These are phyloP conservation scores for Holacanthus passer DNA, from an alignment of 2,113 vertebrate genomes.

Conservation along the genomic window DNA sequence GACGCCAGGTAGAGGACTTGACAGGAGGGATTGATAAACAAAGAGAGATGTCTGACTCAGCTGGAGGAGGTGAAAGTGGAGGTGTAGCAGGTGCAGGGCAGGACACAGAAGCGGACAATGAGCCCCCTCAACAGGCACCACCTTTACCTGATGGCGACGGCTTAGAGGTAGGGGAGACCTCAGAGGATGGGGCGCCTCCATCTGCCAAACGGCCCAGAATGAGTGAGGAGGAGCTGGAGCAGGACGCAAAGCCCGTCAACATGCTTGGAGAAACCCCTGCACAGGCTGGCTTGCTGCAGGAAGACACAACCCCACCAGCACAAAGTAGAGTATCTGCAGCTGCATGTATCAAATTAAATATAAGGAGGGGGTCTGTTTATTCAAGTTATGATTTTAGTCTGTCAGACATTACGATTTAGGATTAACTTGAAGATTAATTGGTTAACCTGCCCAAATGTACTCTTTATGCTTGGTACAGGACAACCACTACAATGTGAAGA, in stretches of 20 bases:
- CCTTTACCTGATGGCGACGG: not conserved
- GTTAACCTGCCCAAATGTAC: not conserved
- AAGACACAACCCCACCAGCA: conserved; percentile 15
- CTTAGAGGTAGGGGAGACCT: not conserved
- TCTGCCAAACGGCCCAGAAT: conserved; percentile 73
- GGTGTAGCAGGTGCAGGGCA: conserved; percentile 52
- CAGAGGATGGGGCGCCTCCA: conserved; percentile 48
- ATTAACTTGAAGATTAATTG: not conserved
- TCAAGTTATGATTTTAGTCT: not conserved
- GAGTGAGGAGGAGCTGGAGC: conserved; percentile 21
- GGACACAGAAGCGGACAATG: conserved; percentile 74
- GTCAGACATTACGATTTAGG: not conserved
- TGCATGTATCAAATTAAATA: not conserved
- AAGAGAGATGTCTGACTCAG: conserved; percentile 69
- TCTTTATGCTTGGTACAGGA: conserved; percentile 3
- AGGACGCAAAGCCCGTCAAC: not conserved
- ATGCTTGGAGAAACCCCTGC: conserved; percentile 8
- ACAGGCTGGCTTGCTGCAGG: conserved; percentile 6
- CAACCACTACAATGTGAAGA: conserved; percentile 22
- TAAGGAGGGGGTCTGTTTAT: too few relatives aligned
- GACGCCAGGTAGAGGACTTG: conserved; percentile 15
- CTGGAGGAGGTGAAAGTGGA: conserved; percentile 52
- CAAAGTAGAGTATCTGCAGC: conserved; percentile 49
- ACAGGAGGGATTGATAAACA: conserved; percentile 15
- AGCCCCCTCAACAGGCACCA: conserved; percentile 68